Conservation (phyloP, 2,888 invertebrate species). For the Caenorhabditis macrosperma region DNA sequence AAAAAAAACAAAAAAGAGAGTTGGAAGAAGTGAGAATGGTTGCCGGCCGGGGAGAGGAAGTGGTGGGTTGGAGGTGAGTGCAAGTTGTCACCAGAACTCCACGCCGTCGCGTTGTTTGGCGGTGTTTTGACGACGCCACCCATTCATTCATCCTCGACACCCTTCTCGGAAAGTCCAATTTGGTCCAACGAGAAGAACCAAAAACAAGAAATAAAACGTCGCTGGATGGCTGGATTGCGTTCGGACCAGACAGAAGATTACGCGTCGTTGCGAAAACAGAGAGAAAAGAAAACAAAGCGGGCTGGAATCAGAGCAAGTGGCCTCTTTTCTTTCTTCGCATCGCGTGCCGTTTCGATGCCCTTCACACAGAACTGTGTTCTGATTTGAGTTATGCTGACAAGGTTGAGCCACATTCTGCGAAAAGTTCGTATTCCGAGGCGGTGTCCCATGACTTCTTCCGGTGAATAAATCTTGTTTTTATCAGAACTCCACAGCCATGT, state of each 20-base stretch:
- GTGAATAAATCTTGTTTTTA: too few species aligned
- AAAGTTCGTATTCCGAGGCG: too few species aligned
- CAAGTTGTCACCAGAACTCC: background rate
- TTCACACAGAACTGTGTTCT: too few species aligned
- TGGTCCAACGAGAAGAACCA: background rate
- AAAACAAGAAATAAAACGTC: background rate
- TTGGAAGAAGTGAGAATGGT: background rate
- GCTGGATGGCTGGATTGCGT: background rate
- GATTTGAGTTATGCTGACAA: too few species aligned
- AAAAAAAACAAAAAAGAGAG: slow-evolving; percentile 19
- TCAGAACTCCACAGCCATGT: too few species aligned
- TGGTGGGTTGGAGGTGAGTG: background rate
- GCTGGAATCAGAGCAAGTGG: background rate
- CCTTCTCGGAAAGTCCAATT: background rate
- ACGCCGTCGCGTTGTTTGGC: background rate
- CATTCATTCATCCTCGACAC: background rate
- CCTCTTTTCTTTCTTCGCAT: too few species aligned
- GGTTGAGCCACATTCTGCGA: too few species aligned
- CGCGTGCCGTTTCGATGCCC: too few species aligned
- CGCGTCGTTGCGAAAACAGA: background rate
- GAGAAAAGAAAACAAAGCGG: background rate
- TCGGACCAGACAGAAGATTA: background rate
- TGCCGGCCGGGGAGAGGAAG: background rate
- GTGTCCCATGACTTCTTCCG: too few species aligned
- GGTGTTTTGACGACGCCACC: background rate